These are phyloP conservation scores for Brachionus paranguensis DNA, from an alignment of 1,140 invertebrate species.

Conservation along the genomic window DNA sequence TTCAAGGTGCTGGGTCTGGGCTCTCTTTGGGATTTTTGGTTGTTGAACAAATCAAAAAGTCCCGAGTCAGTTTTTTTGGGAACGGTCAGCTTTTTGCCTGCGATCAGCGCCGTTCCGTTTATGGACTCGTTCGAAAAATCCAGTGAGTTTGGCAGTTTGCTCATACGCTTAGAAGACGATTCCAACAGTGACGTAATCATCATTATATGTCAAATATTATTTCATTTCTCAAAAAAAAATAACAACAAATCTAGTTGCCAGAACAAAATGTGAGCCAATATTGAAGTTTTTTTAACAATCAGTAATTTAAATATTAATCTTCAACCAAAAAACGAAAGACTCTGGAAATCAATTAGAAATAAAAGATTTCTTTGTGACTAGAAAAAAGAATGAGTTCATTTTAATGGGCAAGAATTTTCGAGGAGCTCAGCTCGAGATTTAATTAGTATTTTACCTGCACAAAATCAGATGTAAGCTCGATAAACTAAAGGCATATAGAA, in stretches of 20 bases:
- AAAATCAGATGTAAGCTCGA: background rate
- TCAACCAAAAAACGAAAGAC: background rate
- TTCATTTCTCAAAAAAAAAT: background rate
- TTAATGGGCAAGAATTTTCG: background rate
- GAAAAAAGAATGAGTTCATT: background rate
- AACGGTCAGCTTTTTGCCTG: background rate
- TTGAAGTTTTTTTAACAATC: background rate
- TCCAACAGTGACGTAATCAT: constrained; percentile 17
- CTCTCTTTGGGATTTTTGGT: background rate
- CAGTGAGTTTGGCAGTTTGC: background rate
- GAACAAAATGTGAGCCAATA: background rate
- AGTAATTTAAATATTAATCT: background rate
- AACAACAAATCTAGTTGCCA: background rate
- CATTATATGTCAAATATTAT: background rate
- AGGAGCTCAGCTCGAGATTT: background rate
- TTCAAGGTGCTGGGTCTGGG: background rate
- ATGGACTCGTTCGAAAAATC: constrained; percentile 5
- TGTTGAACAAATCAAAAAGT: background rate
- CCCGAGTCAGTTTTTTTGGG: background rate
- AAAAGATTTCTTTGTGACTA: background rate
- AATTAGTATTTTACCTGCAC: background rate
- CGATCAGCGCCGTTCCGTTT: background rate
- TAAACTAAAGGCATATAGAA: background rate
- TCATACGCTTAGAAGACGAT: background rate
- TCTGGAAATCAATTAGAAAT: background rate